Conservation (phyloP, 2,888 invertebrate species). For the Colletes collaris region DNA sequence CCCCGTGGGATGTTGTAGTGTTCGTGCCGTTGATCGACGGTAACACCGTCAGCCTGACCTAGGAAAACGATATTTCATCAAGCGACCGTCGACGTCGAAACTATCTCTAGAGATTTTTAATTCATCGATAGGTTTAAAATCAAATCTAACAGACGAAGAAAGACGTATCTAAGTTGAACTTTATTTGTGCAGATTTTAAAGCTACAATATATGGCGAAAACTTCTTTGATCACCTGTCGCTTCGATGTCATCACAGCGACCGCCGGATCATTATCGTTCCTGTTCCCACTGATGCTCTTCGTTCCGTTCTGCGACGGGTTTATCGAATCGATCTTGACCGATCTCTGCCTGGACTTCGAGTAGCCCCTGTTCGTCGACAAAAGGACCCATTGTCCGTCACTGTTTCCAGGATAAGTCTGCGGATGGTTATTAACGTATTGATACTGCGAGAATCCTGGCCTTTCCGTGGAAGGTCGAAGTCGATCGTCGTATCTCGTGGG, state of each 20-base stretch:
- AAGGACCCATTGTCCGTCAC: constrained; percentile 91
- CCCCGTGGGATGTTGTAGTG: constrained; percentile 88
- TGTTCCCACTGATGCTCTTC: constrained; percentile 12
- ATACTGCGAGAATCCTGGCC: constrained; percentile 84
- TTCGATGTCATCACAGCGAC: constrained; percentile 80
- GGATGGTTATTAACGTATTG: constrained; percentile 83
- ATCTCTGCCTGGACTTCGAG: constrained; percentile 81
- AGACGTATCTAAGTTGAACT: too few relatives aligned
- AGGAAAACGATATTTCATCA: constrained; percentile 69
- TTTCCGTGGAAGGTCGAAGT: constrained; percentile 66
- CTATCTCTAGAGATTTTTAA: too few relatives aligned
- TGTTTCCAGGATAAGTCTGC: constrained; percentile 86
- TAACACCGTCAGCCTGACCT: constrained; percentile 88
- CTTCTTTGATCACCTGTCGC: constrained; percentile 76
- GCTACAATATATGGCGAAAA: background rate
- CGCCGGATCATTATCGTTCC: constrained; percentile 59
- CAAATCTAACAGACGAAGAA: too few relatives aligned
- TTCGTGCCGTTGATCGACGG: constrained; percentile 87
- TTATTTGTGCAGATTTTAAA: too few relatives aligned
- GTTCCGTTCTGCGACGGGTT: constrained; percentile 53
- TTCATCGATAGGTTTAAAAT: too few relatives aligned
- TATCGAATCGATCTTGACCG: constrained; percentile 79
- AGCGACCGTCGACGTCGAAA: constrained; percentile 42
- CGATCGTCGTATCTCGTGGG: constrained; percentile 72
- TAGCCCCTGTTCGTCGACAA: constrained; percentile 91